Evolutionary conservation across 2,113 vertebrate species (phyloP), one percentile per base, ranked within the genome.

Genomic region (Galeopterus variegatus): DNA sequence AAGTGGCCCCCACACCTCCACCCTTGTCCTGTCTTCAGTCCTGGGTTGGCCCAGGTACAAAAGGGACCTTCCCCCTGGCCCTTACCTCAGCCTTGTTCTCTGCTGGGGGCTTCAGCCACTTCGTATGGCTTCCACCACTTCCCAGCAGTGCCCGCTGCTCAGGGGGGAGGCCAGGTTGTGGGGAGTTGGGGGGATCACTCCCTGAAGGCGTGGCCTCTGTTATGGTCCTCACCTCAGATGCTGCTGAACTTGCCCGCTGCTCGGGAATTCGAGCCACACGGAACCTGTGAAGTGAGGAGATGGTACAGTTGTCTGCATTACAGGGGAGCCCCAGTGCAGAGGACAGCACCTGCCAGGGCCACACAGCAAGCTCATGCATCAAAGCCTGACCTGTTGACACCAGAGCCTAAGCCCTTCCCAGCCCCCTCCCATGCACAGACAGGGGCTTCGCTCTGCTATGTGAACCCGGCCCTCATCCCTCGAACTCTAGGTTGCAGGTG

Each of bases 211-310:
- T 88, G 1, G 70, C 86, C 82, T 98, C 98, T 0, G 93, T 94
- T 69, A 97, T 90, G 7, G 76, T 97, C 50, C 97, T 98, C 36
- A 98, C 98, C 48, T 99, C 99, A 15, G 98, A 67, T 7, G 62
- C 73, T 14, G 45, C 10, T 0, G 94, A 64, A 81, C 95, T 97
- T 0, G 98, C 93, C 94, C 99, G 99, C 92, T 99, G 98, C 97
- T 99, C 99, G 0, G 99, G 99, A 97, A 99, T 99, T 89, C 99
- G 99, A 92, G 99, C 99, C 60, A 99, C 99, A 8, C 99, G 99
- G 97, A 99, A 99, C 98, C 99, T 99, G 97, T 45, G 24, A 24
- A 81, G 88, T 41, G 41, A 41, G 88, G 6, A 69, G 9, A 36
- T 1, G 8, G 6, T 9, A 6, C 12, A 1, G 7, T 36, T 52